These are phyloP conservation scores for Brachyptera risi DNA, from an alignment of 2,888 invertebrate genomes.

Conservation along the genomic window DNA sequence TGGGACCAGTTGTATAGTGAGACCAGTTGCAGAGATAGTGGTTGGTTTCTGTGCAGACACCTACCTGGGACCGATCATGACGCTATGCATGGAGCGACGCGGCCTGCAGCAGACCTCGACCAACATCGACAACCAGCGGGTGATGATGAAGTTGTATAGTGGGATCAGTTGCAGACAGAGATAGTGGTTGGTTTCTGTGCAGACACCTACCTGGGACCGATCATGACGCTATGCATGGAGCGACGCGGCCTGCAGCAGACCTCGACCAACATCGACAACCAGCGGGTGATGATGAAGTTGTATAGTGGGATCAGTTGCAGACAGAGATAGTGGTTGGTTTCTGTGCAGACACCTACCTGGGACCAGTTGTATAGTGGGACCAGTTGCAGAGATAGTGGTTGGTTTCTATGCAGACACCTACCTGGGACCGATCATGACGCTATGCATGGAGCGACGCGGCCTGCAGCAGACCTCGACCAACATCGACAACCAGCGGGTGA, in stretches of 20 bases:
- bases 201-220: no score
- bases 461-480: slow-evolving; percentile 63
- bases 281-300: slow-evolving; percentile 76
- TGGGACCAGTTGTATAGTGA: no score
- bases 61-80: slow-evolving; percentile 65
- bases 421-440: slow-evolving; percentile 62
- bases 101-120: slow-evolving; percentile 64
- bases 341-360: no score
- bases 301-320: slow-evolving; percentile 80
- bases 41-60: slow-evolving; percentile 45
- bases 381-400: not conserved
- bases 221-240: slow-evolving; percentile 70
- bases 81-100: slow-evolving; percentile 70
- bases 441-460: slow-evolving; percentile 74
- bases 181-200: slow-evolving; percentile 88
- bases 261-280: slow-evolving; percentile 74
- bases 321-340: slow-evolving; percentile 94
- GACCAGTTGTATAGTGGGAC: not conserved
- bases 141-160: slow-evolving; percentile 64
- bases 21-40: not conserved
- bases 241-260: slow-evolving; percentile 67
- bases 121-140: slow-evolving; percentile 76
- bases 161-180: not conserved
- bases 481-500: slow-evolving; percentile 76
- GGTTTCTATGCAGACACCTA: slow-evolving; percentile 51